A percentile compares a stretch with the other conserved stretches of the same genome.
Conservation (phyloP, 2,888 invertebrate species). For the Lordiphosa andalusiaca region DNA sequence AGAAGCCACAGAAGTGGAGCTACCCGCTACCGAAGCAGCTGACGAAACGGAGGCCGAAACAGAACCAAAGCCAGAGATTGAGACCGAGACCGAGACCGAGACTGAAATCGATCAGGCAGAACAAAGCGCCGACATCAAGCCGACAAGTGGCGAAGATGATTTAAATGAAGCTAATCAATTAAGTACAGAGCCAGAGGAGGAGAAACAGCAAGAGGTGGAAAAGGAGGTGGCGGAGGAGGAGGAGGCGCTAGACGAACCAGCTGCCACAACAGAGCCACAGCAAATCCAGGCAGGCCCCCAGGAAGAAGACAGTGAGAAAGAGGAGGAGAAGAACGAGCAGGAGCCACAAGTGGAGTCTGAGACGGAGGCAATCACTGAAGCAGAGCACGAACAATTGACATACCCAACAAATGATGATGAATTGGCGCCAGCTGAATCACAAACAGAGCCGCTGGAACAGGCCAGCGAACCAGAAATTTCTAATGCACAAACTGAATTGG, state of each 20-base stretch:
- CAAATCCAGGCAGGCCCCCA: slow-evolving; percentile 23
- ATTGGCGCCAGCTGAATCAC: slow-evolving; percentile 61
- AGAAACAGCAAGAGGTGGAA: slow-evolving; percentile 9
- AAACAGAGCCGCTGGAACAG: slow-evolving; percentile 15
- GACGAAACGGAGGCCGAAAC: slow-evolving; percentile 5
- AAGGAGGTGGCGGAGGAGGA: slow-evolving; percentile 15
- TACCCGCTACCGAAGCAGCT: slow-evolving; percentile 6
- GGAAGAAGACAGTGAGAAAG: slow-evolving; percentile 13
- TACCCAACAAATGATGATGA: slow-evolving; percentile 74
- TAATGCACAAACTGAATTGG: slow-evolving; percentile 17
- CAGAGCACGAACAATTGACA: slow-evolving; percentile 65
- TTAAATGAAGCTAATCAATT: slow-evolving; percentile 72
- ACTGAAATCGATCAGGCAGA: slow-evolving; percentile 44
- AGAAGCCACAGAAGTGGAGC: slow-evolving; percentile 33
- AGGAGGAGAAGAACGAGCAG: slow-evolving; percentile 9
- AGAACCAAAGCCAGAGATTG: slow-evolving; percentile 16
- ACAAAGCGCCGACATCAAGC: slow-evolving; percentile 69
- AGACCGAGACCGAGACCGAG: slow-evolving; percentile 22
- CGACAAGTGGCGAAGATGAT: slow-evolving; percentile 71
- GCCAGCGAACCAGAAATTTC: slow-evolving; percentile 28
- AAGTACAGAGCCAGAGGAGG: slow-evolving; percentile 48
- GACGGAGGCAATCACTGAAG: slow-evolving; percentile 58
- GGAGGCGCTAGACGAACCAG: slow-evolving; percentile 19
- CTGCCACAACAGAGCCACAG: slow-evolving; percentile 22
- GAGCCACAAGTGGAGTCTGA: slow-evolving; percentile 10